Conservation (phyloP, 1,140 invertebrate genomes). For the Mizuhopecten yessoensis region DNA sequence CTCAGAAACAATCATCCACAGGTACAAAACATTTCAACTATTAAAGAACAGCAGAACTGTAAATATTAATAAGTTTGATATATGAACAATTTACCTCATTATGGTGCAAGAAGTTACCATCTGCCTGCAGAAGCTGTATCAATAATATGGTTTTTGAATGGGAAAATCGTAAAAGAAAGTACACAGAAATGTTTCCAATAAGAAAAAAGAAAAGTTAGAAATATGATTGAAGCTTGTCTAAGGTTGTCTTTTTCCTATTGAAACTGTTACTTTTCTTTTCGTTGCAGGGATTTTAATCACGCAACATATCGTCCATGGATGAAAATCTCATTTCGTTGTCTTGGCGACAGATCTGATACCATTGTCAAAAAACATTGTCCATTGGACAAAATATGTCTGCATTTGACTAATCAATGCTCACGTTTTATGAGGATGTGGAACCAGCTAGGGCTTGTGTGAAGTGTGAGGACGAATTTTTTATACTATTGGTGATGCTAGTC, state of each 20-base stretch:
- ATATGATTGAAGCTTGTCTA: no score
- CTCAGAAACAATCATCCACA: background rate
- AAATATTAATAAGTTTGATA: no score
- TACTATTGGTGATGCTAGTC: background rate
- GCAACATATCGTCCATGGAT: background rate
- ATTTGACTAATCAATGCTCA: background rate
- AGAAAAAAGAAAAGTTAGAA: no score
- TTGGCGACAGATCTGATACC: background rate
- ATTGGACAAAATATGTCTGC: slow-evolving; percentile 12
- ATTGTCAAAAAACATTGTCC: slow-evolving; percentile 1
- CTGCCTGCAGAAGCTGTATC: no score
- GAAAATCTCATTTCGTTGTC: slow-evolving; percentile 18
- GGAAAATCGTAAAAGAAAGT: no score
- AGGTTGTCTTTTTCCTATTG: no score
- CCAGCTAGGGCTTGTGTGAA: background rate
- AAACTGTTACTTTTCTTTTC: background rate
- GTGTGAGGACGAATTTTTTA: background rate
- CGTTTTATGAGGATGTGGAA: background rate
- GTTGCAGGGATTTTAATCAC: background rate
- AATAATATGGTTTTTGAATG: no score
- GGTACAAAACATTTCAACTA: background rate
- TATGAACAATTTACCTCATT: no score
- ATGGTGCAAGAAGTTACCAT: no score
- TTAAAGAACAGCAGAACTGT: no score
- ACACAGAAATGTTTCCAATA: no score